Evolutionary conservation across 2,888 invertebrate species (phyloP), one percentile per base, ranked within the genome.

Genomic region (Drosophila rubida): DNA sequence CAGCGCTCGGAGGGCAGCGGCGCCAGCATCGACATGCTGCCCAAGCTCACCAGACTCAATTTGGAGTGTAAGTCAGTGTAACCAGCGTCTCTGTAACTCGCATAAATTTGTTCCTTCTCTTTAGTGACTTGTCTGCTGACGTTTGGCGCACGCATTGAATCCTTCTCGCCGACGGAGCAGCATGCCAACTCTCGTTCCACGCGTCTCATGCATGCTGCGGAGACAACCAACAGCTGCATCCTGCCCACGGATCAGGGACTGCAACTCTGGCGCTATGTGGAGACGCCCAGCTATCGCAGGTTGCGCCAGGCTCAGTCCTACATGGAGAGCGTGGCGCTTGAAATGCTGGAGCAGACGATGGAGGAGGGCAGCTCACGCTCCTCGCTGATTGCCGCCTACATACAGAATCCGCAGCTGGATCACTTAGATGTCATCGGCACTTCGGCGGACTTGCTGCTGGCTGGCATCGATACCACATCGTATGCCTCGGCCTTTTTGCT

Each of bases 381-480:
- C 41, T 95, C 95, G 1, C 91, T 97, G 9, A 90, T 97, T 44
- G 93, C 94, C 65, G 94, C 93, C 19, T 97, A 96, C 91, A 90
- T 97, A 3, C 92, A 94, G 55, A 95, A 95, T 66, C 93, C 95
- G 0, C 94, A 94, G 77, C 90, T 97, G 4, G 95, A 96, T 90
- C 92, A 94, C 16, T 95, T 95, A 88, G 97, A 97, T 91, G 93
- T 97, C n/a, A 93, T 95, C 45, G 97, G 97, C 58, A 95, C 97
- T 93, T 94, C 96, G 63, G 95, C 96, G 37, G 97, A 98, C 91
- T 94, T 97, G 89, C 91, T 97, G 22, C 93, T 97, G 89, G 97
- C 97, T 53, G 96, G 97, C 60, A 95, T 97, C 60, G 97, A 97
- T 89, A 97, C 97, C 67, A 96, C 96, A 0, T 94, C 97, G 0